These are phyloP conservation scores for Sander lucioperca DNA, from an alignment of 2,113 vertebrate species.

Conservation along the genomic window DNA sequence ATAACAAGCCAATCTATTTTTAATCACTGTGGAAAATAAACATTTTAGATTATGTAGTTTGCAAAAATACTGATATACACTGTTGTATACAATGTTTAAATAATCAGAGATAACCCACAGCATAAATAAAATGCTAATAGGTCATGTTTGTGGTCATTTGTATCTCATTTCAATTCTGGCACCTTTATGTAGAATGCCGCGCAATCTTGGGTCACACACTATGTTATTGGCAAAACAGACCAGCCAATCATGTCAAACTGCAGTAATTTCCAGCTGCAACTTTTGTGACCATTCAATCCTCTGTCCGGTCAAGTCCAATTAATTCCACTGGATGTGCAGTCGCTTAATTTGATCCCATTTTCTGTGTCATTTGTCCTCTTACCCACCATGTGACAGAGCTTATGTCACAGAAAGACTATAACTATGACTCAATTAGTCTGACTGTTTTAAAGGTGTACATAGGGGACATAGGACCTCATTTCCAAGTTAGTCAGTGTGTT, in stretches of 20 bases:
- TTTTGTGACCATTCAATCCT: background rate
- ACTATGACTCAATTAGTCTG: slow-evolving; percentile 37
- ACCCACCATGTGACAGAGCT: slow-evolving; percentile 1
- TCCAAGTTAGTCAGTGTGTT: too few species aligned
- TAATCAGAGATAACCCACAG: background rate
- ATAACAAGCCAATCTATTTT: background rate
- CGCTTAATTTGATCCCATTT: slow-evolving; percentile 25
- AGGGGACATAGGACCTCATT: too few species aligned
- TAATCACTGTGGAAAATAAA: slow-evolving; percentile 15
- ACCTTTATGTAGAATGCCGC: background rate
- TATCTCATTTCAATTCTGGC: slow-evolving; percentile 37
- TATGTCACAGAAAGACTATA: slow-evolving; percentile 15
- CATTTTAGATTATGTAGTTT: background rate
- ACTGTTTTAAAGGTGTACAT: background rate
- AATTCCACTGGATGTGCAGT: slow-evolving; percentile 27
- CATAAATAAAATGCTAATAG: background rate
- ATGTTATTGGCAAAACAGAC: slow-evolving; percentile 10
- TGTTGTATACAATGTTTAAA: background rate
- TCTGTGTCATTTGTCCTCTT: slow-evolving; percentile 17
- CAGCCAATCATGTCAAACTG: slow-evolving; percentile 33
- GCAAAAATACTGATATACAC: background rate
- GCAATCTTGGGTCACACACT: background rate
- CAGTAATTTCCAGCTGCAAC: slow-evolving; percentile 15
- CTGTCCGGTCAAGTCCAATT: slow-evolving; percentile 33
- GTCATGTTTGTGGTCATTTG: slow-evolving; percentile 5